Percentiles rank a stretch among this genome's conserved stretches.
These are phyloP conservation scores for Temnothorax nylanderi DNA, from an alignment of 1,140 invertebrate genomes.

Conservation along the genomic window DNA sequence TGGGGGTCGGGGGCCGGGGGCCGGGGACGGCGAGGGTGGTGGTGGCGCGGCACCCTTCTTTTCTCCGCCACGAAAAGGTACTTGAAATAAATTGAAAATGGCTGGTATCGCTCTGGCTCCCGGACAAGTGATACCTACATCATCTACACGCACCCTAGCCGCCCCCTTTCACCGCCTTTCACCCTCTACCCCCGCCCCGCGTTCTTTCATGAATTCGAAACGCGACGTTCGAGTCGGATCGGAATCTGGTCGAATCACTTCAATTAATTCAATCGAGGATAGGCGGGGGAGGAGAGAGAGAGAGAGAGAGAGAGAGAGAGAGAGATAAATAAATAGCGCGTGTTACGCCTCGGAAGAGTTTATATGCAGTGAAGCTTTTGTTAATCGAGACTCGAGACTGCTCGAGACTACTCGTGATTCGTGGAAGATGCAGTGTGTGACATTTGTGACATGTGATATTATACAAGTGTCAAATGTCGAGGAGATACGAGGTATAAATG, in stretches of 20 bases:
- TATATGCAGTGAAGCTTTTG: not conserved
- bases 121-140: slow-evolving; percentile 82
- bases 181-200: not conserved
- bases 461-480: not conserved
- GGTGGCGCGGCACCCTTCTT: slow-evolving; percentile 75
- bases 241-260: slow-evolving; percentile 58
- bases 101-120: slow-evolving; percentile 80
- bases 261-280: slow-evolving; percentile 63
- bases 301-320: too few relatives aligned
- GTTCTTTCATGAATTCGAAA: slow-evolving; percentile 66
- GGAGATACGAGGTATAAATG: too few relatives aligned
- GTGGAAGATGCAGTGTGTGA: not conserved
- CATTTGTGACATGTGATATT: not conserved
- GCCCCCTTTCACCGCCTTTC: not conserved
- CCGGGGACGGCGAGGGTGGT: not conserved
- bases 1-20: too few relatives aligned
- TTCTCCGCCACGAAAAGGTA: slow-evolving; percentile 80
- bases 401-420: too few relatives aligned
- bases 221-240: slow-evolving; percentile 59
- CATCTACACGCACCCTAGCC: slow-evolving; percentile 70
- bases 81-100: slow-evolving; percentile 84
- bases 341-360: slow-evolving; percentile 6
- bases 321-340: slow-evolving; percentile 18
- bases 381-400: not conserved
- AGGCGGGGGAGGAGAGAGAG: not conserved